Percentiles rank a stretch among this genome's conserved stretches.
These are phyloP conservation scores for Hylia prasina DNA, from an alignment of 2,113 vertebrate species.

Conservation along the genomic window DNA sequence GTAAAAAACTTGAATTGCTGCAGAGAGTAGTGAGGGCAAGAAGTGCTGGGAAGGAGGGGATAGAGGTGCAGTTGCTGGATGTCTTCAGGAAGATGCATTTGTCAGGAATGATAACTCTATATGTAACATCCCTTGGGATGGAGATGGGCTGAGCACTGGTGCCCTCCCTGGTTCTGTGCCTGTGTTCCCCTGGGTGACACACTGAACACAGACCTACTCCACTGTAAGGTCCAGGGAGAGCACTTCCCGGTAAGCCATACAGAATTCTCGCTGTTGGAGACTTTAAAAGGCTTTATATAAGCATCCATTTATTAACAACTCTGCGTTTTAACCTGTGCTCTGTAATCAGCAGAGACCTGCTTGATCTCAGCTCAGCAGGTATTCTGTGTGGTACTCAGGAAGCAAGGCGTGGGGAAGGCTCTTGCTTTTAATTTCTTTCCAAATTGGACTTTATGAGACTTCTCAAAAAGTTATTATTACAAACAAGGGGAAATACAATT, in stretches of 20 bases:
- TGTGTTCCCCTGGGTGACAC: neutral
- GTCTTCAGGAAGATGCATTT: neutral
- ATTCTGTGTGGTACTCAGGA: slow-evolving; percentile 22
- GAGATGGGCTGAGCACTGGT: neutral
- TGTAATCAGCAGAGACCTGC: neutral
- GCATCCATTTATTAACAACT: neutral
- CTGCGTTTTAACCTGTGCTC: neutral
- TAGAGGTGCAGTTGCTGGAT: neutral
- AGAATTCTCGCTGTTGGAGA: neutral
- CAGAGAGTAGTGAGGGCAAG: neutral
- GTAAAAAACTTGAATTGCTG: neutral
- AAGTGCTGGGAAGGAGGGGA: neutral
- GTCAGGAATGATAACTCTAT: neutral
- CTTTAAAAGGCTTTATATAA: neutral
- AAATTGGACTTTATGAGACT: slow-evolving; percentile 34
- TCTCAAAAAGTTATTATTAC: slow-evolving; percentile 37
- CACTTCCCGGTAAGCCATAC: neutral
- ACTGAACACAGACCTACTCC: neutral
- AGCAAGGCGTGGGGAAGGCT: neutral
- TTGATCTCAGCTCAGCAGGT: slow-evolving; percentile 32
- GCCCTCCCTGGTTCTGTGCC: neutral
- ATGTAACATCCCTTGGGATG: neutral
- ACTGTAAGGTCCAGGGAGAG: neutral
- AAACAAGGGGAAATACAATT: slow-evolving; percentile 55
- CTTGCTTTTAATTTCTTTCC: slow-evolving; percentile 51